Evolutionary conservation across 2,113 vertebrate genomes (phyloP).

Genomic region (Girardinichthys multiradiatus): DNA sequence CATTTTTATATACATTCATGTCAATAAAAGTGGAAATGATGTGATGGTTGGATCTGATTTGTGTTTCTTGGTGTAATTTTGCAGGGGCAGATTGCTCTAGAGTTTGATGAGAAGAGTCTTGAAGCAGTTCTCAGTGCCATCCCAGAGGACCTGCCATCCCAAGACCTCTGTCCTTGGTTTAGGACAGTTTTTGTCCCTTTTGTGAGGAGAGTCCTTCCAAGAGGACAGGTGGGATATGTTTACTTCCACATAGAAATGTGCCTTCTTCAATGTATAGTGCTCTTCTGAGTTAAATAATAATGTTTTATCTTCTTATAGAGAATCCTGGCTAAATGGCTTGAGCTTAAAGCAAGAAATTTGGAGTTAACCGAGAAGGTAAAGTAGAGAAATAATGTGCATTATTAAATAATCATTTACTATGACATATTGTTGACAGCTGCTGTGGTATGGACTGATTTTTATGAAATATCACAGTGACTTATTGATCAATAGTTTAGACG

Average conservation of each 20-base stretch:
- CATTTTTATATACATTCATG: background rate
- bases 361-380: slow-evolving; percentile 95
- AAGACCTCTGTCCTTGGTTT: slow-evolving; percentile 88
- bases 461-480: background rate
- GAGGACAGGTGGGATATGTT: slow-evolving; percentile 84
- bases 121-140: slow-evolving; percentile 86
- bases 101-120: slow-evolving; percentile 83
- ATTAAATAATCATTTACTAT: background rate
- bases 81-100: slow-evolving; percentile 88
- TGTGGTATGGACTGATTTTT: background rate
- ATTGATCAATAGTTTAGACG: background rate
- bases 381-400: background rate
- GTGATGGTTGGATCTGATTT: background rate
- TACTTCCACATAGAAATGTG: background rate
- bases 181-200: slow-evolving; percentile 90
- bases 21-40: background rate
- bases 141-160: slow-evolving; percentile 80
- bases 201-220: slow-evolving; percentile 83
- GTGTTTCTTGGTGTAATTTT: slow-evolving; percentile 4
- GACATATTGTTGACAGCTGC: background rate
- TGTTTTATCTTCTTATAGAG: slow-evolving; percentile 75
- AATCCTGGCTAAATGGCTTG: slow-evolving; percentile 91
- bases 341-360: slow-evolving; percentile 89
- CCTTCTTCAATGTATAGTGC: background rate
- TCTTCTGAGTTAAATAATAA: background rate